phyloP scores from a whole-genome alignment of 2,888 invertebrate genomes.

The Drosophila acutilabella region DNA sequence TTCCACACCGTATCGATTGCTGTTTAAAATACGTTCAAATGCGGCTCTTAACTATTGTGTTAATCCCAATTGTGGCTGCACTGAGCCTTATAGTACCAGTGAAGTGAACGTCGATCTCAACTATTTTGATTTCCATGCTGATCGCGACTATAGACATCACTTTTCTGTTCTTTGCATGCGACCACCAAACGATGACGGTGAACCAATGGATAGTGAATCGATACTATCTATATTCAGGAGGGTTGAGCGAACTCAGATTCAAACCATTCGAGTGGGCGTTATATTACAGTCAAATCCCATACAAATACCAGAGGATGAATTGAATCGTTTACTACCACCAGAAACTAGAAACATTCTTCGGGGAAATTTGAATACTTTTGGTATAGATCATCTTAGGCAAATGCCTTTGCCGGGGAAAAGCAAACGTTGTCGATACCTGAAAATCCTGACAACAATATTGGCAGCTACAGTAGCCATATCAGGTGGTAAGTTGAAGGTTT shows the following conservation, averaged over 20 bases:
- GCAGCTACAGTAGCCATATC: conserved; percentile 22
- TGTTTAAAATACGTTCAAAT: conserved; percentile 62
- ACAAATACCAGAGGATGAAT: neutral
- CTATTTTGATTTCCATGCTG: conserved; percentile 25
- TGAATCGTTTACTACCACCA: neutral
- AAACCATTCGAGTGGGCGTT: conserved; percentile 13
- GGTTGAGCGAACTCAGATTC: neutral
- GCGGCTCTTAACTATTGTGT: conserved; percentile 35
- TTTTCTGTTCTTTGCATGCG: conserved; percentile 35
- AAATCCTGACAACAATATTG: neutral
- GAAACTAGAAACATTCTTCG: neutral
- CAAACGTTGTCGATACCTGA: neutral
- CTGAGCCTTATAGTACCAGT: conserved; percentile 40
- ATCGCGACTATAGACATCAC: conserved; percentile 25
- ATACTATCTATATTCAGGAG: conserved; percentile 30
- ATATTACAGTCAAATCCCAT: conserved; percentile 22
- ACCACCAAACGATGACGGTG: neutral
- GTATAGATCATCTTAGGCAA: neutral
- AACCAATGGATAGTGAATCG: neutral
- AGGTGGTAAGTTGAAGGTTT: conserved; percentile 35
- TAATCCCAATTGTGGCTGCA: conserved; percentile 37
- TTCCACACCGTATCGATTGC: conserved; percentile 20
- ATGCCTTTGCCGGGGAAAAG: neutral
- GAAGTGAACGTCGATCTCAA: conserved; percentile 42
- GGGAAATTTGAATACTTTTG: neutral